Evolutionary conservation across 2,113 vertebrate genomes (phyloP).

Genomic region (Beaufortia kweichowensis): DNA sequence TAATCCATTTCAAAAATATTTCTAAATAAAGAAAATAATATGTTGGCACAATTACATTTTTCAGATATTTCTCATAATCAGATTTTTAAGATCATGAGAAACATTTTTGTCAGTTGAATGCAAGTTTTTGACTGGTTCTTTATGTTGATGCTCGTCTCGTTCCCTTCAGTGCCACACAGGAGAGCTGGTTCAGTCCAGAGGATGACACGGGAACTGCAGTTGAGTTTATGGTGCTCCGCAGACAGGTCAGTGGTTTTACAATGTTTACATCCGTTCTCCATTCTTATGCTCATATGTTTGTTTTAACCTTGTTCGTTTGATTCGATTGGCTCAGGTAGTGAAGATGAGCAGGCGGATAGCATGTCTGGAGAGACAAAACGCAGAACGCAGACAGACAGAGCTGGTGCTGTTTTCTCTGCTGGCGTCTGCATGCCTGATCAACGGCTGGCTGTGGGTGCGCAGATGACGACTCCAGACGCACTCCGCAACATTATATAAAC

Average conservation of each 20-base stretch:
- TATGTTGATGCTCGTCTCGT: not conserved
- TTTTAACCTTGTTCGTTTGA: not conserved
- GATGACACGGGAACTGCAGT: slow-evolving; percentile 63
- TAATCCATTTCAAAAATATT: too few relatives aligned
- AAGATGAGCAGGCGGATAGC: slow-evolving; percentile 71
- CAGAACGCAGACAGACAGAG: slow-evolving; percentile 67
- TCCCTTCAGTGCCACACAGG: slow-evolving; percentile 47
- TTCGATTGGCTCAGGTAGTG: slow-evolving; percentile 63
- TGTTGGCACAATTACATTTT: too few relatives aligned
- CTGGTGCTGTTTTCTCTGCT: slow-evolving; percentile 71
- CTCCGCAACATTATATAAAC: not conserved
- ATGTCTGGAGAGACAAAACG: slow-evolving; percentile 71
- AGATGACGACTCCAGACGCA: slow-evolving; percentile 55
- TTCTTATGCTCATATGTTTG: too few relatives aligned
- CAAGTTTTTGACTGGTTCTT: too few relatives aligned
- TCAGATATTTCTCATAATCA: too few relatives aligned
- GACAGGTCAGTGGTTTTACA: slow-evolving; percentile 59
- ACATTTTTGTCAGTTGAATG: too few relatives aligned
- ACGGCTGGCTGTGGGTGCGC: slow-evolving; percentile 81
- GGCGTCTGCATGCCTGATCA: slow-evolving; percentile 70
- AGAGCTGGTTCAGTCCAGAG: slow-evolving; percentile 58
- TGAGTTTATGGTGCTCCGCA: slow-evolving; percentile 66
- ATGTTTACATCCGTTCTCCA: too few relatives aligned
- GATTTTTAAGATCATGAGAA: too few relatives aligned
- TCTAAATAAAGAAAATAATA: too few relatives aligned